Percentiles rank a stretch among this genome's conserved stretches.
Conservation (phyloP, 2,888 invertebrate genomes). For the Papilio protenor region DNA sequence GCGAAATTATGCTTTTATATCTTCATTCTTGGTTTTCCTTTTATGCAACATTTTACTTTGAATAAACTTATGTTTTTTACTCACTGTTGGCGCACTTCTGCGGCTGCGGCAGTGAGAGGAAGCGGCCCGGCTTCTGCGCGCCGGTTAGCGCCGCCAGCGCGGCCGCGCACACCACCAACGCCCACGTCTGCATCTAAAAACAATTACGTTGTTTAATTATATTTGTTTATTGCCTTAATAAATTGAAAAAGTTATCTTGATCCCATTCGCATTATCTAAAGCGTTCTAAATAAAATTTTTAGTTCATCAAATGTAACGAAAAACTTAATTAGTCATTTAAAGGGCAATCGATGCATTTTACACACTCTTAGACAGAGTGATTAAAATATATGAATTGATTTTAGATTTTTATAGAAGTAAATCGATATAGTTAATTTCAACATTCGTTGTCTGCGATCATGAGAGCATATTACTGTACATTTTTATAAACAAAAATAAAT, state of each 20-base stretch:
- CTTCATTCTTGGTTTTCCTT: background rate
- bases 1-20: background rate
- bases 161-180: constrained; percentile 82
- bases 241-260: too few species aligned
- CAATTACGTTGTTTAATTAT: constrained; percentile 17
- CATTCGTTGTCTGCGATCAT: background rate
- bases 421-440: background rate
- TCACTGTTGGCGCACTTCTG: constrained; percentile 94
- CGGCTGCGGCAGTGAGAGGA: constrained; percentile 91
- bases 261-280: background rate
- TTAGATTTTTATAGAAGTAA: background rate
- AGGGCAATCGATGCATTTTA: too few species aligned
- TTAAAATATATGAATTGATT: background rate
- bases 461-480: background rate
- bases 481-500: constrained; percentile 1
- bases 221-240: too few species aligned
- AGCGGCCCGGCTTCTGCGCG: constrained; percentile 92
- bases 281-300: too few species aligned
- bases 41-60: background rate
- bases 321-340: too few species aligned
- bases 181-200: constrained; percentile 88
- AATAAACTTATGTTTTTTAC: constrained; percentile 70
- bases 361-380: background rate
- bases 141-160: constrained; percentile 84
- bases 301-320: too few species aligned